A percentile compares a stretch with the other conserved stretches of the same genome.
These are phyloP conservation scores for Prunella strophiata DNA, from an alignment of 2,797 vertebrate genomes.

Conservation along the genomic window DNA sequence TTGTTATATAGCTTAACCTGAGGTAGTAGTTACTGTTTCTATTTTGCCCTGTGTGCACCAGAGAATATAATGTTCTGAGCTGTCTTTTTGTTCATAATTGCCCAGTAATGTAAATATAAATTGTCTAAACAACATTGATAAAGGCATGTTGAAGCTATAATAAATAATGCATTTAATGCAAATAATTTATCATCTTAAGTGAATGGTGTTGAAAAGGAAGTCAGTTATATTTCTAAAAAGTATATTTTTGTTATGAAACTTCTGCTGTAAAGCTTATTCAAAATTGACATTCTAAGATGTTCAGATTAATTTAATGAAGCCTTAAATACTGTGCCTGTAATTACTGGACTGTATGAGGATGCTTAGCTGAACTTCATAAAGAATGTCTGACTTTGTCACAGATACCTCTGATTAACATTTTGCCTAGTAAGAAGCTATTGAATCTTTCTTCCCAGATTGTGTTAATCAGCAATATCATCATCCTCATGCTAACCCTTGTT, in stretches of 20 bases:
- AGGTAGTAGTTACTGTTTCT: neutral
- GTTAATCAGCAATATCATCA: neutral
- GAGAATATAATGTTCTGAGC: neutral
- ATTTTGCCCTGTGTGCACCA: neutral
- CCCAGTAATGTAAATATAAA: conserved; percentile 1
- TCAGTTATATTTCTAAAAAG: neutral
- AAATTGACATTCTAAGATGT: neutral
- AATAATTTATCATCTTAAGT: conserved; percentile 36
- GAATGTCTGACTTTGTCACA: neutral
- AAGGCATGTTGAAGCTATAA: neutral
- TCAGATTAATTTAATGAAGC: neutral
- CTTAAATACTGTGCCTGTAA: neutral
- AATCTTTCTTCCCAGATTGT: neutral
- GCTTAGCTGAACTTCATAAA: neutral
- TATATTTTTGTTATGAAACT: neutral
- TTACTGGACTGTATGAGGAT: neutral
- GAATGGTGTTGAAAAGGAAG: neutral
- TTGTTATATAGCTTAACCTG: neutral
- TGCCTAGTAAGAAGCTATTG: neutral
- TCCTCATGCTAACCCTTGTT: neutral
- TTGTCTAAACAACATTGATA: conserved; percentile 24
- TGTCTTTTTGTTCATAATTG: conserved; percentile 11
- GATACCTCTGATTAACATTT: neutral
- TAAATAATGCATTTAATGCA: conserved; percentile 44
- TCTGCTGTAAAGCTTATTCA: neutral